Percentiles rank a stretch among this genome's conserved stretches.
phyloP scores from a whole-genome alignment of 2,113 vertebrate species.

The Trematocara nigrifrons region DNA sequence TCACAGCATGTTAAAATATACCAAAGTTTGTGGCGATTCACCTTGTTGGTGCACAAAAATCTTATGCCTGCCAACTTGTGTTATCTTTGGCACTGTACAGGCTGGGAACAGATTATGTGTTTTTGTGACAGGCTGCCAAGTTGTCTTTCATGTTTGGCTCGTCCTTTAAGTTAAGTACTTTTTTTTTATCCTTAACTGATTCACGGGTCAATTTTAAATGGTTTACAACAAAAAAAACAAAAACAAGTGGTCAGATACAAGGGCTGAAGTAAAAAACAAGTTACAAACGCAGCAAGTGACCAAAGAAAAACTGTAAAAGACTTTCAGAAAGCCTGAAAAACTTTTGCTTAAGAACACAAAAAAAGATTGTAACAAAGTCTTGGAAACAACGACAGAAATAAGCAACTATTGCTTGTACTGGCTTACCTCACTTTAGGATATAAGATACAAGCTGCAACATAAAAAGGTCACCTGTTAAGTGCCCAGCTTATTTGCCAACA shows the following conservation, averaged over 20 bases:
- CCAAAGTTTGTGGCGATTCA: neutral
- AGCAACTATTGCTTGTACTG: accelerated
- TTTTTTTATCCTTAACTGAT: neutral
- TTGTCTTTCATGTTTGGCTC: neutral
- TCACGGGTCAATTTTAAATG: neutral
- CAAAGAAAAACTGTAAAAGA: accelerated
- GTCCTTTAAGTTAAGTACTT: neutral
- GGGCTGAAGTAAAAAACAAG: neutral
- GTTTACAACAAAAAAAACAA: neutral
- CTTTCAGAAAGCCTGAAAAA: neutral
- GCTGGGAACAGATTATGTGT: accelerated
- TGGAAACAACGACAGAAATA: neutral
- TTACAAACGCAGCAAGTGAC: accelerated
- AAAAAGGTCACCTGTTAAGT: neutral
- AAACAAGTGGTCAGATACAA: neutral
- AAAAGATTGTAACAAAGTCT: neutral
- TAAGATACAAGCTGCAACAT: neutral
- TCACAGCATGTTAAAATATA: neutral
- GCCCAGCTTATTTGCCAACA: neutral
- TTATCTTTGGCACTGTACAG: neutral
- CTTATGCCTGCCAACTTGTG: neutral
- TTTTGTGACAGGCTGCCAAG: neutral
- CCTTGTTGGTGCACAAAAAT: neutral
- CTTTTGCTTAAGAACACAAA: neutral
- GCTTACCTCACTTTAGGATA: neutral